Evolutionary conservation across 2,888 invertebrate genomes (phyloP).

Genomic region (Abscondita cerata): DNA sequence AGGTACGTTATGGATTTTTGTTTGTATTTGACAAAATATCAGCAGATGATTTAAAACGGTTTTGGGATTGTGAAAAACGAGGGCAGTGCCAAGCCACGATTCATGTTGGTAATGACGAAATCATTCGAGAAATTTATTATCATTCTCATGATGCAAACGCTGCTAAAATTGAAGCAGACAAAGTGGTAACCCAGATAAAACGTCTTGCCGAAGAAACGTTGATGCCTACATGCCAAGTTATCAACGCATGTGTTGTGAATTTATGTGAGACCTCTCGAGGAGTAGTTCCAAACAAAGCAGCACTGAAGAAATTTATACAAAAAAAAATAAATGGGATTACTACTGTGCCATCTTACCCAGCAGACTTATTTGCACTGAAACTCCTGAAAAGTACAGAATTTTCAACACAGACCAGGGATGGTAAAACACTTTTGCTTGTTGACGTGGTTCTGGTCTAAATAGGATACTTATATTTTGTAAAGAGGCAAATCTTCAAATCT

Average conservation of each 20-base stretch:
- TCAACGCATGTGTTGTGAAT: neutral
- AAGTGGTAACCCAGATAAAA: neutral
- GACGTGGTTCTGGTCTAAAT: too few relatives aligned
- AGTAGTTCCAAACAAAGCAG: neutral
- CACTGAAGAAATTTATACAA: neutral
- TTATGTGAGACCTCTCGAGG: neutral
- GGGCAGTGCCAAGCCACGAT: neutral
- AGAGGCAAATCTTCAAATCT: too few relatives aligned
- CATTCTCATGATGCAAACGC: constrained; percentile 1
- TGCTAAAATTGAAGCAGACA: constrained; percentile 1
- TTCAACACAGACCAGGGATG: too few relatives aligned
- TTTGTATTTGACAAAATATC: neutral
- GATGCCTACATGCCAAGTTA: neutral
- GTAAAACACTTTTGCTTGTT: too few relatives aligned
- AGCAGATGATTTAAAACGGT: neutral
- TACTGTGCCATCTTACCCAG: too few relatives aligned
- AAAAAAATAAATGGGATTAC: neutral
- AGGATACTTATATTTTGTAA: too few relatives aligned
- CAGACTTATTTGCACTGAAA: too few relatives aligned
- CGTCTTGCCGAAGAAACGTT: neutral
- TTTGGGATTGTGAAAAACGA: neutral
- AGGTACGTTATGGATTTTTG: neutral
- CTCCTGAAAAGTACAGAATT: too few relatives aligned
- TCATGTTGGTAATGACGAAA: neutral
- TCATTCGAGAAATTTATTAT: neutral